Evolutionary conservation across 1,140 invertebrate genomes (phyloP).

Genomic region (Listronotus bonariensis): DNA sequence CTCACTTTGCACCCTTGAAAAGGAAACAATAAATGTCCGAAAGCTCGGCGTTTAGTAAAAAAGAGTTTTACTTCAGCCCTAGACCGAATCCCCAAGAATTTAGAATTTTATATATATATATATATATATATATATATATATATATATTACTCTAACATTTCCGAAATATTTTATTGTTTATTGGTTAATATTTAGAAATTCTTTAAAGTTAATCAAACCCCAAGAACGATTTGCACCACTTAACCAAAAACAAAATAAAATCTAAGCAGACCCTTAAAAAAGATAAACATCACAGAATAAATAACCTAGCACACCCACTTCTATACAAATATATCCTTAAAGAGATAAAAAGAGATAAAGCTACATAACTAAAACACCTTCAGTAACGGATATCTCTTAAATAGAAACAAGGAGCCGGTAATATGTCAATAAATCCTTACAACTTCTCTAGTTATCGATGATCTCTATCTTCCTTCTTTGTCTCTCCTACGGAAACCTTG

Average conservation of each 20-base stretch:
- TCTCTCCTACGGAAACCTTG: conserved; percentile 2
- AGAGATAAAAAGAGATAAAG: conserved; percentile 28
- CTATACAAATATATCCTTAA: conserved; percentile 24
- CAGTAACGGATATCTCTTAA: conserved; percentile 41
- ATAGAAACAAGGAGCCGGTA: conserved; percentile 42
- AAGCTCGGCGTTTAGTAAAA: no score
- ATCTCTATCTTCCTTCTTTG: conserved; percentile 23
- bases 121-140: no score
- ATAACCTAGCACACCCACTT: conserved; percentile 17
- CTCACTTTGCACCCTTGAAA: no score
- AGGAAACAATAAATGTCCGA: no score
- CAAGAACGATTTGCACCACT: no score
- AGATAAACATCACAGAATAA: conserved; percentile 15
- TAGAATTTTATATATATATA: no score
- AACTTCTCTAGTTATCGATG: conserved; percentile 42
- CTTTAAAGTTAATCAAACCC: no score
- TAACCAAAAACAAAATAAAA: neutral
- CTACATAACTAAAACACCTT: conserved; percentile 37
- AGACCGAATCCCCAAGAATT: no score
- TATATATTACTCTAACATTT: no score
- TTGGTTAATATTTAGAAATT: no score
- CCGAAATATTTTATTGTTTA: no score
- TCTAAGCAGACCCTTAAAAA: neutral
- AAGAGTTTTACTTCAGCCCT: no score
- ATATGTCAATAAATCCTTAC: conserved; percentile 49